A percentile compares a stretch with the other conserved stretches of the same genome.
phyloP scores from a whole-genome alignment of 2,113 vertebrate species.

The Crotophaga sulcirostris region DNA sequence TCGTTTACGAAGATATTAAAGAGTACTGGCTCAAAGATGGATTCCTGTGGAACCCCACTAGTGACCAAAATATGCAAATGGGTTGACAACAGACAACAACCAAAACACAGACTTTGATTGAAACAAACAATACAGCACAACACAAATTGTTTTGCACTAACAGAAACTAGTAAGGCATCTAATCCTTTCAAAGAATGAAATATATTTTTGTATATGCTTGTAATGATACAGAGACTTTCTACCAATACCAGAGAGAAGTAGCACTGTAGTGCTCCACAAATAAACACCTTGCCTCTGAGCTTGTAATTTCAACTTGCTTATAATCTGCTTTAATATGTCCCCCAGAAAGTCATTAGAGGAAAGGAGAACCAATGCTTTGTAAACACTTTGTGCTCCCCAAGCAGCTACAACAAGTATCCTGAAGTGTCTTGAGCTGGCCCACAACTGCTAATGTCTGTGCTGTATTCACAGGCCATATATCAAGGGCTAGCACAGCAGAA shows the following conservation, averaged over 20 bases:
- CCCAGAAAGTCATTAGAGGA: fast-evolving
- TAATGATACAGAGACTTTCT: not conserved
- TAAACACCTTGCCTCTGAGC: not conserved
- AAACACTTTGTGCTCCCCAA: not conserved
- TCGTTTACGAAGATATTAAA: no score
- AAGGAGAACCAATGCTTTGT: not conserved
- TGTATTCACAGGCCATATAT: not conserved
- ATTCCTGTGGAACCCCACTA: no score
- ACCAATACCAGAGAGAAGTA: not conserved
- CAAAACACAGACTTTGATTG: not conserved
- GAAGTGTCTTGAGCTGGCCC: not conserved
- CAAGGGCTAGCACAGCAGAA: not conserved
- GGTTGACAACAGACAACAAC: not conserved
- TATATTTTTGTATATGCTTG: not conserved
- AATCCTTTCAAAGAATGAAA: not conserved
- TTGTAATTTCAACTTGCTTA: not conserved
- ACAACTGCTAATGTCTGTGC: not conserved
- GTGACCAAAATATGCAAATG: not conserved
- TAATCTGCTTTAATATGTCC: not conserved
- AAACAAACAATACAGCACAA: fast-evolving
- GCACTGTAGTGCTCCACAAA: not conserved
- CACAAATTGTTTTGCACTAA: not conserved
- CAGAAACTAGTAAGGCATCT: not conserved
- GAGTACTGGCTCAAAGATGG: no score
- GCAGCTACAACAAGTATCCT: not conserved